Evolutionary conservation across 1,140 invertebrate genomes (phyloP).

Genomic region (Macrosteles quadrilineatus): DNA sequence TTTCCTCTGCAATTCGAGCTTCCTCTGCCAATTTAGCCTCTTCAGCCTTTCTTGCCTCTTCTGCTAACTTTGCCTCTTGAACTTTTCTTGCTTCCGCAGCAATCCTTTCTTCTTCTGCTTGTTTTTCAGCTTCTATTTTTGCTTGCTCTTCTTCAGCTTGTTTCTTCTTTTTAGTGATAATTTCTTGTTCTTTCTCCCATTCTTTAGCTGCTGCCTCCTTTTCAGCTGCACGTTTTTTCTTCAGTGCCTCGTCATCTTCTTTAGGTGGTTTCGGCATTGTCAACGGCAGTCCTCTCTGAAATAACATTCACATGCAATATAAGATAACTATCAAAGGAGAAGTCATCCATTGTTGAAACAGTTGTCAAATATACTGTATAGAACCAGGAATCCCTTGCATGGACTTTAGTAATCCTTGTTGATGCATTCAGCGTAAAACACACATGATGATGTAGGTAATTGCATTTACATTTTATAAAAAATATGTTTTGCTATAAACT

Average conservation of each 20-base stretch:
- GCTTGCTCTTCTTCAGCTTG: slow-evolving; percentile 36
- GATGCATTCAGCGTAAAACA: too few species aligned
- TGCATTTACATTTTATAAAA: too few species aligned
- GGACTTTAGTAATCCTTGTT: too few species aligned
- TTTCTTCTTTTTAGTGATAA: slow-evolving; percentile 35
- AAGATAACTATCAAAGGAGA: too few species aligned
- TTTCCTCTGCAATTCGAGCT: slow-evolving; percentile 21
- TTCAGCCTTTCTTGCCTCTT: slow-evolving; percentile 8
- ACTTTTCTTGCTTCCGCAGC: slow-evolving; percentile 12
- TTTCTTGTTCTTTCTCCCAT: slow-evolving; percentile 39
- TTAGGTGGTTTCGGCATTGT: slow-evolving; percentile 35
- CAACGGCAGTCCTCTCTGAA: slow-evolving; percentile 16
- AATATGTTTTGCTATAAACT: too few species aligned
- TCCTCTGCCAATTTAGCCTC: slow-evolving; percentile 19
- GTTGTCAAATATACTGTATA: neutral
- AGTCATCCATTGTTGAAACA: too few species aligned
- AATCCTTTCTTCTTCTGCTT: slow-evolving; percentile 18
- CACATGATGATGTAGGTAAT: too few species aligned
- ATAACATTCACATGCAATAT: neutral
- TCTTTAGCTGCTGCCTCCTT: slow-evolving; percentile 38
- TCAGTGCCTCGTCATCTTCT: slow-evolving; percentile 11
- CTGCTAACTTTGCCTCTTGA: slow-evolving; percentile 15
- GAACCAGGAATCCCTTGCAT: neutral
- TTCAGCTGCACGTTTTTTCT: slow-evolving; percentile 30
- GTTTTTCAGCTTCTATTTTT: slow-evolving; percentile 1